Conservation (phyloP, 2,888 invertebrate species). For the Ganaspis brasiliensis region DNA sequence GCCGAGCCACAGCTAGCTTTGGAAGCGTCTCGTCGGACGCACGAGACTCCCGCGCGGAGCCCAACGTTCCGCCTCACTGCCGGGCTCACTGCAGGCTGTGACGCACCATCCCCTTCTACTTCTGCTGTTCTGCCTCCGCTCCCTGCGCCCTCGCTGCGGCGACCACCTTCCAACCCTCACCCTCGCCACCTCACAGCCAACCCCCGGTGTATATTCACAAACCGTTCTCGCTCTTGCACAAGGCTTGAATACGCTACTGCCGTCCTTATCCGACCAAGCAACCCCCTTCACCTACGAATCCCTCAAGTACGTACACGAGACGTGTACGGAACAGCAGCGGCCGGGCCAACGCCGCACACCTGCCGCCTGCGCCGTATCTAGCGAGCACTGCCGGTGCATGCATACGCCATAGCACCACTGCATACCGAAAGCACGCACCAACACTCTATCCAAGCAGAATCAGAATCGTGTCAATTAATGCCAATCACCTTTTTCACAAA, state of each 20-base stretch:
- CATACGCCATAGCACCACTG: constrained; percentile 23
- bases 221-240: constrained; percentile 51
- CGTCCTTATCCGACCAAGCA: constrained; percentile 39
- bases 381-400: constrained; percentile 45
- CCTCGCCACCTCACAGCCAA: constrained; percentile 56
- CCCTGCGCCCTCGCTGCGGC: constrained; percentile 59
- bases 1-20: constrained; percentile 37
- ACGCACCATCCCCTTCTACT: constrained; percentile 76
- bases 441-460: not conserved
- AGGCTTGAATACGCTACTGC: constrained; percentile 14
- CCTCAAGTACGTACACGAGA: constrained; percentile 62
- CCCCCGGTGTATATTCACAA: constrained; percentile 35
- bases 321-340: constrained; percentile 68
- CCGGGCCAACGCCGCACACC: constrained; percentile 75
- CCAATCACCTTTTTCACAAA: not conserved
- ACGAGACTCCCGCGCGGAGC: constrained; percentile 79
- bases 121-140: constrained; percentile 63
- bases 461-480: constrained; percentile 10
- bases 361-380: constrained; percentile 68
- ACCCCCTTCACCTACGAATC: constrained; percentile 47
- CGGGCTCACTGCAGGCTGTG: constrained; percentile 79
- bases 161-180: constrained; percentile 59
- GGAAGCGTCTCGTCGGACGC: constrained; percentile 55
- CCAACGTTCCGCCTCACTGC: constrained; percentile 79
- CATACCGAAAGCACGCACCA: constrained; percentile 22